Conservation (phyloP, 2,113 vertebrate genomes). For the Desmodus rotundus region DNA sequence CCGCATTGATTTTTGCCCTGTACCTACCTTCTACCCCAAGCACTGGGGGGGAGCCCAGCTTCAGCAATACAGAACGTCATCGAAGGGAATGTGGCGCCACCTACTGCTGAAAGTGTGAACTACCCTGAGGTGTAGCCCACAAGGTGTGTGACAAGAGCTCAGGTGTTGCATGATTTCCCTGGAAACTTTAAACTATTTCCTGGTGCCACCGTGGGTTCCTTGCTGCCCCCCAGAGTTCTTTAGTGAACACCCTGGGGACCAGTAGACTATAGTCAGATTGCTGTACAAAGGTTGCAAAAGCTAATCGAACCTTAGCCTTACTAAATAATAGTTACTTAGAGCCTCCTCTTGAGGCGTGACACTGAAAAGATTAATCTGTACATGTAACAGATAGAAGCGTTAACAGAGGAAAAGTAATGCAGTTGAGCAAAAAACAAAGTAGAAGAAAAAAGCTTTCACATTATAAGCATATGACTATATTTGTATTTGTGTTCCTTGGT, state of each 20-base stretch:
- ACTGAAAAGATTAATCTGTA: neutral
- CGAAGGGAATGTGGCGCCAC: neutral
- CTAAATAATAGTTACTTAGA: neutral
- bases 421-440: neutral
- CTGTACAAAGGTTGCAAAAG: neutral
- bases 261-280: neutral
- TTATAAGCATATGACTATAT: neutral
- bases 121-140: neutral
- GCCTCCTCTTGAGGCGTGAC: neutral
- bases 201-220: neutral
- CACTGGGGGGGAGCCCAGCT: neutral
- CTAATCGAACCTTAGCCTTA: neutral
- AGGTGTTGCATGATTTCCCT: neutral
- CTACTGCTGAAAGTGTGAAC: constrained; percentile 46
- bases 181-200: neutral
- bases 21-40: neutral
- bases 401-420: neutral
- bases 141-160: neutral
- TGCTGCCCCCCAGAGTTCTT: neutral
- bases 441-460: neutral
- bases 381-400: neutral
- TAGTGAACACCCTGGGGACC: neutral
- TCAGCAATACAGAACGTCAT: neutral
- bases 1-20: neutral
- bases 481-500: neutral